Evolutionary conservation across 2,888 invertebrate species (phyloP), one percentile per base, ranked within the genome.

Genomic region (Aleiodes leptofemur): DNA sequence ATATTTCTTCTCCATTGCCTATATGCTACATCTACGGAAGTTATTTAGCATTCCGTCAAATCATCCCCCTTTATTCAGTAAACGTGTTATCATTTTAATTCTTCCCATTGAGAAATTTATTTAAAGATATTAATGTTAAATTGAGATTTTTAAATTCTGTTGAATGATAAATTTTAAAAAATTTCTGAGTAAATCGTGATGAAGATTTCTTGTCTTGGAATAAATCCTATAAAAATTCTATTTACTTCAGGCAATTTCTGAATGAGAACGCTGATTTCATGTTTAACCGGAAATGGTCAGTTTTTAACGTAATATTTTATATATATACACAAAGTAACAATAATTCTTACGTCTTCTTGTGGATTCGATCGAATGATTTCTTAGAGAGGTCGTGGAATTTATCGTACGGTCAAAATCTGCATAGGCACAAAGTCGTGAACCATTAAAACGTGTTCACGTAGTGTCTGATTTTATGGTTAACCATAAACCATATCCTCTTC

Each of bases 351-450:
- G n/a, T 14, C 29, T 51, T 14, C 31, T 31, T 23, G 29, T 68
- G 51, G 50, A 68, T 68, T 68, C 51, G 50, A 68, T 68, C 68
- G 51, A 14, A 68, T 68, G 51, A 68, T 68, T 51, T 31, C 29
- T n/a, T 50, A 7, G 79, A 7, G 79, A 82, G 79, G 81, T 80
- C 82, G 80, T 79, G 77, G 77, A 83, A 84, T 85, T 85, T 86
- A 87, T 87, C 87, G 82, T 79, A 78, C 79, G 78, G 78, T 79
- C 84, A 82, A 85, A 85, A 88, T 87, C 87, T 86, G 86, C 87
- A 87, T 86, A 85, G 85, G 82, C 81, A 82, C 43, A 85, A 81
- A 87, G 86, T 86, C 86, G 86, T 86, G 85, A 84, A 85, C 86
- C 84, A 86, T 88, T 87, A 86, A 85, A 86, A 73, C 56, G 50